A percentile compares a stretch with the other conserved stretches of the same genome.
phyloP scores from a whole-genome alignment of 1,140 invertebrate species.

The Papilio xuthus region DNA sequence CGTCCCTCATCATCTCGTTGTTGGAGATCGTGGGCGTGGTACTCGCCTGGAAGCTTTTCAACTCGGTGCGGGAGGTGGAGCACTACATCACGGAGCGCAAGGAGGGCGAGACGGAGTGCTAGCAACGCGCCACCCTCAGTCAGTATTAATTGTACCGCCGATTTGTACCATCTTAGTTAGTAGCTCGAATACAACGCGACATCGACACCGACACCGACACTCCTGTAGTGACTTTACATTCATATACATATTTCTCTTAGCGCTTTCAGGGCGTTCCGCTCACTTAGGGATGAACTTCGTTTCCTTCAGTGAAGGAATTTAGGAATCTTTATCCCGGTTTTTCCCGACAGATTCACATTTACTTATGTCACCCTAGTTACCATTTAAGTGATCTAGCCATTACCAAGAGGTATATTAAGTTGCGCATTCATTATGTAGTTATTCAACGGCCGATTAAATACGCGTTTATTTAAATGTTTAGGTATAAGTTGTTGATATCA shows the following conservation, averaged over 20 bases:
- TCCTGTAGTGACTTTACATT: conserved; percentile 53
- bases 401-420: not conserved
- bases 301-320: conserved; percentile 62
- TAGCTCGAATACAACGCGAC: conserved; percentile 49
- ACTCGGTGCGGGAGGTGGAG: conserved; percentile 68
- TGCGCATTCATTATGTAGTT: conserved; percentile 29
- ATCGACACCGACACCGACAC: conserved; percentile 40
- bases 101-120: conserved; percentile 76
- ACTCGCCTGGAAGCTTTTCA: conserved; percentile 72
- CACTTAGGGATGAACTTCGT: conserved; percentile 55
- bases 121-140: conserved; percentile 50
- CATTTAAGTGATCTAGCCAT: conserved; percentile 32
- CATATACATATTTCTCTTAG: conserved; percentile 40
- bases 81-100: conserved; percentile 75
- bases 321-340: conserved; percentile 55
- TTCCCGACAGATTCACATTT: conserved; percentile 13
- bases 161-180: conserved; percentile 41
- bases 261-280: conserved; percentile 45
- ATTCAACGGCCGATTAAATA: conserved; percentile 7
- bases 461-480: not conserved
- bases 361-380: conserved; percentile 40
- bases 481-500: conserved; percentile 1
- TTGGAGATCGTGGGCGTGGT: conserved; percentile 68
- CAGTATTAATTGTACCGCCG: conserved; percentile 49
- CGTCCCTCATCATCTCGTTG: conserved; percentile 66